Evolutionary conservation across 2,797 vertebrate genomes (phyloP), one percentile per base, ranked within the genome.

Genomic region (Eulemur mongoz): DNA sequence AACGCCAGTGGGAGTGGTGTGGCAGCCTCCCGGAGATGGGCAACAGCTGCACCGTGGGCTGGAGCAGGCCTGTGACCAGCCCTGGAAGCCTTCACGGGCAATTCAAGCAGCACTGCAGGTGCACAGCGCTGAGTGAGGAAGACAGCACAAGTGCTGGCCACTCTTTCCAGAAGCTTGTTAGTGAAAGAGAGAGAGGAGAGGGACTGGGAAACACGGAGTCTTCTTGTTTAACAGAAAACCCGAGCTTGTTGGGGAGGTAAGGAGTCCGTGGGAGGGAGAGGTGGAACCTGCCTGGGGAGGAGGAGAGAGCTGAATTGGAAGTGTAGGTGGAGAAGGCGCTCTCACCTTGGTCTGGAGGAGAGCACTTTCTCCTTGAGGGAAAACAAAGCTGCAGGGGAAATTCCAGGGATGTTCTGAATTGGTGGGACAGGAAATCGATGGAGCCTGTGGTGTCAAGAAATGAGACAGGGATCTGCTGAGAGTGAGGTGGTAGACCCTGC

Each of bases 11-110:
- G 79, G 9, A 50, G 61, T 0, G 0, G n/a, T 2, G 52, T 61
- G 54, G 81, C 65, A 4, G 72, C 38, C 88, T 90, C 61, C 50
- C n/a, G 80, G 70, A 86, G 72, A 20, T 0, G 14, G 57, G 80
- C 7, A 25, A 84, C 94, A 97, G 97, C 95, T 97, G 96, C 89
- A 18, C 61, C 23, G 3, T 59, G 54, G 79, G 23, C 23, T 92
- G 97, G 88, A 22, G 20, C 38, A 54, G 67, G 63, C 92, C 91
- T 96, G 91, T 30, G 32, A 79, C 27, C 54, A 83, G 75, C 63
- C 43, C n/a, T 18, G 7, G 72, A 86, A 48, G 63, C 48, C 85
- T 59, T 50, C 32, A 2, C 0, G 14, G 27, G 67, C 48, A 22
- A 43, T 30, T 38, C 6, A 14, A 70, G 94, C 78, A 5, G 48